Evolutionary conservation across 2,113 vertebrate genomes (phyloP), one percentile per base, ranked within the genome.

Genomic region (Cyprinodon brontotheroides): DNA sequence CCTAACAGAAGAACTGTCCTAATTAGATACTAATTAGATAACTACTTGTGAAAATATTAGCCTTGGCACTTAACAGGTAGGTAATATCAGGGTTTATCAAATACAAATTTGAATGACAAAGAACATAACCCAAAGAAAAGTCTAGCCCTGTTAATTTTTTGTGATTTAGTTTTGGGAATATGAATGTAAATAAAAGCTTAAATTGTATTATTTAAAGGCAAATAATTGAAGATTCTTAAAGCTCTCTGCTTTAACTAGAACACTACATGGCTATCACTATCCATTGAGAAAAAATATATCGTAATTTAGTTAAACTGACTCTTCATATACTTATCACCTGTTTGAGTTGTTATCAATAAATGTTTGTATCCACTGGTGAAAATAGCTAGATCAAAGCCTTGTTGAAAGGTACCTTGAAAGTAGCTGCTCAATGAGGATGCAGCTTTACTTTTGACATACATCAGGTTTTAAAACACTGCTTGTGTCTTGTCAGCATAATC

Each of bases 401-500:
- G 57, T 63, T 80, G 71, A 78, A 89, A 72, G 74, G 72, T 79
- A 89, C 79, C 79, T 84, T 82, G 68, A 48, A 15, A 14, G 68
- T 22, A 64, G 79, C 63, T 76, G 60, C 67, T 85, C 59, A 84
- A 78, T 70, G 81, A 82, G 72, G 72, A 45, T 62, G 61, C 50
- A 20, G 69, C 79, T 83, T 87, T 78, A 61, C 62, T 80, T 29
- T 40, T 38, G 73, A 84, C 74, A 68, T 68, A 74, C 65, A 77
- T 37, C 62, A 47, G 57, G 36, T 57, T 89, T 57, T 77, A 79
- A 75, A 72, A 84, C 79, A 74, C 75, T 79, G 74, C 66, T 75
- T 70, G 79, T 74, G 10, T 76, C 80, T 68, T 76, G 77, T 83
- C 84, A 87, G 69, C 64, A 60, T 83, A 68, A 80, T 86, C 78